Conservation (phyloP, 2,888 invertebrate species). For the Drosophila fungiperda region DNA sequence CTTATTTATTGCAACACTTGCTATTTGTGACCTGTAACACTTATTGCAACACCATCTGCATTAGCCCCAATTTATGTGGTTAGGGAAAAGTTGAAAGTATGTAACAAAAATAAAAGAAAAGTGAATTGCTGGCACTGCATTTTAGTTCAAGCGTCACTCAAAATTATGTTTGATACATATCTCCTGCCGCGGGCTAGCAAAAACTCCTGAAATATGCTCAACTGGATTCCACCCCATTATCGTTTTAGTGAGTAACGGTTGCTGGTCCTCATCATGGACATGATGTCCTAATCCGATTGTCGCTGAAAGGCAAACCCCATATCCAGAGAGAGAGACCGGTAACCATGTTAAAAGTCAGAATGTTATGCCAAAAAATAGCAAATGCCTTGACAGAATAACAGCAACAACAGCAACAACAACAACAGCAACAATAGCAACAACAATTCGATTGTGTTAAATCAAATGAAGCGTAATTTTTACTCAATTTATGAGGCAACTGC, state of each 20-base stretch:
- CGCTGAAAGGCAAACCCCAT: constrained; percentile 50
- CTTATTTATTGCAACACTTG: not conserved
- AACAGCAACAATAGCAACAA: constrained; percentile 20
- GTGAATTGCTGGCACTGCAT: not conserved
- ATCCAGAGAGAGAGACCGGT: constrained; percentile 18
- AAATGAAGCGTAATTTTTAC: constrained; percentile 80
- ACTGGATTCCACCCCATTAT: constrained; percentile 41
- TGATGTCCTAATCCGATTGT: constrained; percentile 71
- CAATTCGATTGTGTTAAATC: constrained; percentile 77
- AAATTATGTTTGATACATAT: not conserved
- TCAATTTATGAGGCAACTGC: constrained; percentile 67
- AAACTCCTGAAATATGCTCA: constrained; percentile 40
- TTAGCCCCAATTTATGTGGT: not conserved
- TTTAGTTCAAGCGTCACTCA: not conserved
- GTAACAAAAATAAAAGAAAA: not conserved
- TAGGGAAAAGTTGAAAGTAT: not conserved
- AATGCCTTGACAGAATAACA: constrained; percentile 52
- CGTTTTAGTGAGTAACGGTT: constrained; percentile 11
- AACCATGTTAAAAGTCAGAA: constrained; percentile 37
- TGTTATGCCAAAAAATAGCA: constrained; percentile 43
- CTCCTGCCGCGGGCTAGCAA: constrained; percentile 5
- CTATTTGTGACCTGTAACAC: not conserved
- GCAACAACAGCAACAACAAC: constrained; percentile 20
- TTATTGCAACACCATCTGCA: not conserved
- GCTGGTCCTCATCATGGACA: constrained; percentile 39